Percentiles rank a stretch among this genome's conserved stretches.
Conservation (phyloP, 2,888 invertebrate genomes). For the Andricus quercusramuli region DNA sequence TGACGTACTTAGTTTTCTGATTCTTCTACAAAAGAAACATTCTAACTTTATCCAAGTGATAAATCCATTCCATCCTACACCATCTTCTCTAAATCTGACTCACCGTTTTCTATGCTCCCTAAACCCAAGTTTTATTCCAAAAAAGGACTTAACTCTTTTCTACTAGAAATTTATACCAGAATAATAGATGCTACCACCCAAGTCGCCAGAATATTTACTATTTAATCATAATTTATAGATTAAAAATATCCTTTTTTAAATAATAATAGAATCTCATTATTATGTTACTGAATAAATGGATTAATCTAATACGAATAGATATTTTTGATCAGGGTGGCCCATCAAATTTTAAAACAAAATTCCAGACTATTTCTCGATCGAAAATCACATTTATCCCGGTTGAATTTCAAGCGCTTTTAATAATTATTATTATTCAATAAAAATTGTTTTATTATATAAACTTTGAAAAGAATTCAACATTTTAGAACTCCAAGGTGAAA, state of each 20-base stretch:
- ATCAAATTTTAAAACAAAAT: too few relatives aligned
- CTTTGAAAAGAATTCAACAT: too few relatives aligned
- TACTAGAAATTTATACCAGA: neutral
- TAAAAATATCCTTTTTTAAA: neutral
- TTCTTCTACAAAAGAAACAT: constrained; percentile 21
- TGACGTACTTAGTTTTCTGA: constrained; percentile 30
- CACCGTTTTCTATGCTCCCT: neutral
- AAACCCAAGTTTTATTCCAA: constrained; percentile 2
- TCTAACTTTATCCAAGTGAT: constrained; percentile 14
- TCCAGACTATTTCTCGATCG: too few relatives aligned
- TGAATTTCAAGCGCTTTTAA: too few relatives aligned
- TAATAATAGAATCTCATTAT: too few relatives aligned
- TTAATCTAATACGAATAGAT: too few relatives aligned
- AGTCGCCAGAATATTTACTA: neutral
- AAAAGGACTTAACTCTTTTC: neutral
- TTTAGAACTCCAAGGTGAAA: too few relatives aligned
- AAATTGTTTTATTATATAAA: too few relatives aligned
- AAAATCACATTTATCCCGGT: too few relatives aligned
- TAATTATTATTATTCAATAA: too few relatives aligned
- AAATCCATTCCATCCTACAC: constrained; percentile 13
- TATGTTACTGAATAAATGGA: too few relatives aligned
- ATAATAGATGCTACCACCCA: constrained; percentile 7
- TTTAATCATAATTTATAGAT: neutral
- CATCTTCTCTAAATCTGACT: constrained; percentile 11
- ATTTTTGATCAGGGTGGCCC: too few relatives aligned